Conservation (phyloP, 2,113 vertebrate genomes). For the Petroica traversi region DNA sequence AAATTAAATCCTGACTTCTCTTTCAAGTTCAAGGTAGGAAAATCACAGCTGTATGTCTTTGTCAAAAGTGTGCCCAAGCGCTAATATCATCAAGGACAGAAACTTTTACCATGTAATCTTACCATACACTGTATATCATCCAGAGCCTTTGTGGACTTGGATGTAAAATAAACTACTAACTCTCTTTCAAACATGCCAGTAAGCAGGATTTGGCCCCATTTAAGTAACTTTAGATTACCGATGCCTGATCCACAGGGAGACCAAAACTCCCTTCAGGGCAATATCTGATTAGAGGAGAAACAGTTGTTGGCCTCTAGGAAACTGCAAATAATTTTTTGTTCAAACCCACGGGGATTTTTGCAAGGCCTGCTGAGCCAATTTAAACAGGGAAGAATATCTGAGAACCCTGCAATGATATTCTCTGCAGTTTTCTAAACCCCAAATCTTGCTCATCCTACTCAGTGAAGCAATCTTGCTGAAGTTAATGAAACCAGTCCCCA, state of each 20-base stretch:
- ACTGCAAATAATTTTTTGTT: conserved; percentile 47
- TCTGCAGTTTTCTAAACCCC: not conserved
- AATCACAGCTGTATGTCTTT: conserved; percentile 56
- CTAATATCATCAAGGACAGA: conserved; percentile 35
- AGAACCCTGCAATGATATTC: not conserved
- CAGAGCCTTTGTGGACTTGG: not conserved
- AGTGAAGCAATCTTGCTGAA: not conserved
- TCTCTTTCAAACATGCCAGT: not conserved
- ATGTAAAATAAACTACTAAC: not conserved
- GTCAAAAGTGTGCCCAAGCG: conserved; percentile 43
- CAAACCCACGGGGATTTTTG: conserved; percentile 29
- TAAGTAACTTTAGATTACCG: conserved; percentile 28
- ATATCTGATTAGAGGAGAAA: conserved; percentile 38
- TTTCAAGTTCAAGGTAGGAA: conserved; percentile 67
- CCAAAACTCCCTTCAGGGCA: conserved; percentile 22
- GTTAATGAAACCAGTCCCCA: not conserved
- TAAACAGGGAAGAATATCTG: not conserved
- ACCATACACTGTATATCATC: not conserved
- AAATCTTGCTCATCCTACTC: not conserved
- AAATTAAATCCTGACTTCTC: conserved; percentile 64
- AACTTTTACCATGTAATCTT: conserved; percentile 18
- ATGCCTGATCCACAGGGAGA: conserved; percentile 12
- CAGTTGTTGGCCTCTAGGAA: conserved; percentile 31
- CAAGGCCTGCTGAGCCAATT: conserved; percentile 41
- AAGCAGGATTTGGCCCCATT: conserved; percentile 6